A percentile compares a stretch with the other conserved stretches of the same genome.
Evolutionary conservation across 2,888 invertebrate species (phyloP).

Genomic region (Cryptus armator): DNA sequence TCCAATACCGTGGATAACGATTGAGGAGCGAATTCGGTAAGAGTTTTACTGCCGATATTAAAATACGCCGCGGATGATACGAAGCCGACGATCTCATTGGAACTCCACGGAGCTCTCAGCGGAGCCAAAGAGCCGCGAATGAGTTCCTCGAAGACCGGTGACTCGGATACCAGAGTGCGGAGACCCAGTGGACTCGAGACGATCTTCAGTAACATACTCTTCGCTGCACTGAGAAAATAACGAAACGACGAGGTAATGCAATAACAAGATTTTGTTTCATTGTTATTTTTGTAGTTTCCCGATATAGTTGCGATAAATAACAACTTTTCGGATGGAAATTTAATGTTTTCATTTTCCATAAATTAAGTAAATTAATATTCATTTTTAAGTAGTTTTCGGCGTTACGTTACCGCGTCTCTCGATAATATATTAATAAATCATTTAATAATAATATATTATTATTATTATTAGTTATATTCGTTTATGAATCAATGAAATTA

Average conservation of each 20-base stretch:
- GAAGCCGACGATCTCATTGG: constrained; percentile 79
- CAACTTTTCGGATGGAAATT: too few species aligned
- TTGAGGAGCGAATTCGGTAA: constrained; percentile 79
- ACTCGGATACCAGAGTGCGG: constrained; percentile 77
- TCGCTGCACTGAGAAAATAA: constrained; percentile 76
- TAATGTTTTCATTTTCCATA: too few species aligned
- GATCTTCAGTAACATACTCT: constrained; percentile 79
- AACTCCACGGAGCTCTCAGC: constrained; percentile 80
- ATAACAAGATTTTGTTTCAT: background rate
- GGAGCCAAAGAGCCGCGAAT: constrained; percentile 81
- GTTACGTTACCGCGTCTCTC: too few species aligned
- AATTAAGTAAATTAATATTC: too few species aligned
- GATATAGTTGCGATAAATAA: too few species aligned
- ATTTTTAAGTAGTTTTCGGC: too few species aligned
- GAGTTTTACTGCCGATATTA: constrained; percentile 74
- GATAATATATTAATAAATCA: too few species aligned
- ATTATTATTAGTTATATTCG: too few species aligned
- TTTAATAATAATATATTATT: background rate
- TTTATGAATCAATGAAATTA: background rate
- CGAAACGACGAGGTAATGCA: too few species aligned
- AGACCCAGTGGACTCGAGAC: constrained; percentile 79
- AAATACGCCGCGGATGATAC: constrained; percentile 79
- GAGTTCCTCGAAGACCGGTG: constrained; percentile 80
- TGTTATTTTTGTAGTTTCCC: background rate
- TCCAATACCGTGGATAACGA: constrained; percentile 80